Conservation (phyloP, 2,888 invertebrate genomes). For the Hipparchia semele region DNA sequence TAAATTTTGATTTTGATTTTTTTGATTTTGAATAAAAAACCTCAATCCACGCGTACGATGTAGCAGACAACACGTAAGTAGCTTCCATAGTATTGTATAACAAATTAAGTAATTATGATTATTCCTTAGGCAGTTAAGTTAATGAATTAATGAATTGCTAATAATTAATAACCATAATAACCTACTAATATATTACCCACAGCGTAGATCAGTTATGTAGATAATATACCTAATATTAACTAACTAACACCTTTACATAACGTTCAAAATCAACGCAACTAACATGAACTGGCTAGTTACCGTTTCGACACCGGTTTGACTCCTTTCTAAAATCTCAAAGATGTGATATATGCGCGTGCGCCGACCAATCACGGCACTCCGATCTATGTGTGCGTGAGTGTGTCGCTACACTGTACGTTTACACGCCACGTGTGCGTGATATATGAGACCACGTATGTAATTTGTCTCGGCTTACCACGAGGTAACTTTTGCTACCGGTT, state of each 20-base stretch:
- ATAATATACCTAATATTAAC: constrained; percentile 30
- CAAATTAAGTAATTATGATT: no score
- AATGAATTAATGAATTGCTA: not conserved
- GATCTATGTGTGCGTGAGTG: constrained; percentile 48
- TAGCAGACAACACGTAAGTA: no score
- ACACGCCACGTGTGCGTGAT: constrained; percentile 44
- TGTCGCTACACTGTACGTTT: constrained; percentile 39
- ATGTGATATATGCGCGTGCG: constrained; percentile 65
- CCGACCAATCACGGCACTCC: constrained; percentile 52
- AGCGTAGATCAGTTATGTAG: constrained; percentile 36
- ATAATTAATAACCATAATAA: constrained; percentile 5
- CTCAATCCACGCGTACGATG: no score
- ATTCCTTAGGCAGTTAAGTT: no score
- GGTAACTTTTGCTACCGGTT: constrained; percentile 32
- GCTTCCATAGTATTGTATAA: no score
- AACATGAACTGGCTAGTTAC: constrained; percentile 53
- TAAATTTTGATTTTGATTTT: no score
- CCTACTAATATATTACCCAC: not conserved
- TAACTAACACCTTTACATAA: constrained; percentile 49
- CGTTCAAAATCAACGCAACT: constrained; percentile 50
- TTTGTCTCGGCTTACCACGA: constrained; percentile 53
- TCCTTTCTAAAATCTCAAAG: constrained; percentile 80
- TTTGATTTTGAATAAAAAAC: no score
- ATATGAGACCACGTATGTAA: constrained; percentile 54
- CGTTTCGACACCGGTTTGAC: constrained; percentile 62